Evolutionary conservation across 2,113 vertebrate species (phyloP), one percentile per base, ranked within the genome.

Genomic region (Calypte anna): DNA sequence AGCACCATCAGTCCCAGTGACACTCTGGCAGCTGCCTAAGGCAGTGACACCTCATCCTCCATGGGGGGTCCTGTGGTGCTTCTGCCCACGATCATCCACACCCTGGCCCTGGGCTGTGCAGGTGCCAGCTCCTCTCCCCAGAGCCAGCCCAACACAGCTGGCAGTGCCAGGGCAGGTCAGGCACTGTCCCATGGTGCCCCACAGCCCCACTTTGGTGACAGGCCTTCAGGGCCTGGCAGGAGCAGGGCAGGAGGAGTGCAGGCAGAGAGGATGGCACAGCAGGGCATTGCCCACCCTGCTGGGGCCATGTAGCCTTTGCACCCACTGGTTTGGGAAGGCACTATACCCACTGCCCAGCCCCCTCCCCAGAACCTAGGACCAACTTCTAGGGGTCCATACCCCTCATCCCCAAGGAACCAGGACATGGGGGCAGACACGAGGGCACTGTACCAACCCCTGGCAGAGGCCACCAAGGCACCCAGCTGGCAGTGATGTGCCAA

Each of bases 191-290:
- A 23, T 1, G 0, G 75, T 8, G 4, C 36, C 33, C 72, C 12
- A 4, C 8, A 43, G 76, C 68, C 19, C 69, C 0, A 0, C 53
- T 58, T 11, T 0, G 0, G 48, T 22, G 43, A 25, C 4, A 1
- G 63, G n/a, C 61, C 40, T 33, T 46, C 2, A 7, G 66, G 36
- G 19, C 36, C 63, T 40, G 68, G 82, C 68, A 36, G 48, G 28
- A 55, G 53, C 50, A 28, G 54, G 30, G 72, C 70, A 76, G 24
- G 70, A 67, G 15, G 43, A 28, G 82, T 3, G 2, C 23, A 43
- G 72, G 6, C 28, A 55, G 14, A 22, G 2, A 2, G 27, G 27
- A 43, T 40, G 57, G 43, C 46, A 70, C 36, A 67, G 38, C 53
- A 53, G n/a, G 28, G 36, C 66, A 59, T 9, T 51, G 53, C n/a